Evolutionary conservation across 2,888 invertebrate species (phyloP), one percentile per base, ranked within the genome.

Genomic region (Nasonovia ribisnigri): DNA sequence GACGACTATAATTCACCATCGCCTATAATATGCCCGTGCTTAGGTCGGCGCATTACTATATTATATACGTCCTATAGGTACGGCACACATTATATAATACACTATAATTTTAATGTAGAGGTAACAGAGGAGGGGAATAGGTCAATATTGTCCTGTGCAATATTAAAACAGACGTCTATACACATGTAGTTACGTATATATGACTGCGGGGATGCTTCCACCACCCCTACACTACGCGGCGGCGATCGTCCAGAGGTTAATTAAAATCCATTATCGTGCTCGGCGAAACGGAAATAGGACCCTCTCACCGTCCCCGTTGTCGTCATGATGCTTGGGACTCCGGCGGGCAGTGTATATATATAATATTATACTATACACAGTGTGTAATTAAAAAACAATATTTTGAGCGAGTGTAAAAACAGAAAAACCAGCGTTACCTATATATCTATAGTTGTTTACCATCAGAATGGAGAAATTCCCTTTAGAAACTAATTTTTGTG

Each of bases 191-290:
- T n/a, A 20, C 24, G 24, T 88, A 24, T 42, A 43, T 60, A 60
- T n/a, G 54, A 29, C 42, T 36, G n/a, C n/a, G 91, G 90, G 36
- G 51, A 91, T 46, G 24, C 51, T 48, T 51, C 90, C 77, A 36
- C 36, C 36, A 26, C 36, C 60, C 6, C 54, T 11, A n/a, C 88
- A 13, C 36, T 1, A n/a, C 29, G 54, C 60, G 24, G n/a, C 67
- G 77, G 5, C 84, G 48, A 48, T 57, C 93, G 46, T 43, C 36
- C 77, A 67, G 93, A 93, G 93, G 93, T 93, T 93, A 93, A 93
- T 93, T 93, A 93, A 93, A 93, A 93, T 93, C 93, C 93, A 93
- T 93, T 93, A 93, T 86, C 90, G 93, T 93, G 93, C 93, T 93
- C 46, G 54, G 42, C 90, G 90, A 51, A 93, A 93, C 93, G 93